A percentile compares a stretch with the other conserved stretches of the same genome.
Conservation (phyloP, 2,797 vertebrate species). For the Sebastes hopkinsi region DNA sequence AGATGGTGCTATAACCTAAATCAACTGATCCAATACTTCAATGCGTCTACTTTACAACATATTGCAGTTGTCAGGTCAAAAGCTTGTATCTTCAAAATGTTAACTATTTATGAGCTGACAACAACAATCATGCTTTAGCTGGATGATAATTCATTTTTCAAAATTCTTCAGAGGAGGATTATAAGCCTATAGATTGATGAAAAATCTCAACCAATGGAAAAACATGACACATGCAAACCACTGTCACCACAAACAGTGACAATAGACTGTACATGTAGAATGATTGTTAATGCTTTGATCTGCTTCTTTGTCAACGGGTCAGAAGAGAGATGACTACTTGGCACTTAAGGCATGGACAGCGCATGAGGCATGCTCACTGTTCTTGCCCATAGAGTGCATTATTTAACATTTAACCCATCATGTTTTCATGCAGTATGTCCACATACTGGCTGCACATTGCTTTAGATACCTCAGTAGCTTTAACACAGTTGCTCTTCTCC, state of each 20-base stretch:
- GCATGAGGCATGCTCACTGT: neutral
- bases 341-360: neutral
- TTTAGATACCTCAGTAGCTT: neutral
- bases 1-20: constrained; percentile 59
- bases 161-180: neutral
- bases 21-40: neutral
- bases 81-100: neutral
- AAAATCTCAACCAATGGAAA: neutral
- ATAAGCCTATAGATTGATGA: neutral
- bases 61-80: neutral
- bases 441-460: neutral
- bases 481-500: neutral
- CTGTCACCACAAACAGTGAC: neutral
- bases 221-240: neutral
- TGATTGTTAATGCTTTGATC: neutral
- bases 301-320: neutral
- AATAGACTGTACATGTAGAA: too few species aligned
- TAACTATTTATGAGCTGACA: neutral
- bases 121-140: neutral
- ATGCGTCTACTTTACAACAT: neutral
- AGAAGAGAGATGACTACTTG: neutral
- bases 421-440: neutral
- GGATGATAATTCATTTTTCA: neutral
- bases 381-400: neutral
- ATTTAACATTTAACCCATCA: neutral